Conservation (phyloP, 1,140 invertebrate species). For the Drosophila ogumai region DNA sequence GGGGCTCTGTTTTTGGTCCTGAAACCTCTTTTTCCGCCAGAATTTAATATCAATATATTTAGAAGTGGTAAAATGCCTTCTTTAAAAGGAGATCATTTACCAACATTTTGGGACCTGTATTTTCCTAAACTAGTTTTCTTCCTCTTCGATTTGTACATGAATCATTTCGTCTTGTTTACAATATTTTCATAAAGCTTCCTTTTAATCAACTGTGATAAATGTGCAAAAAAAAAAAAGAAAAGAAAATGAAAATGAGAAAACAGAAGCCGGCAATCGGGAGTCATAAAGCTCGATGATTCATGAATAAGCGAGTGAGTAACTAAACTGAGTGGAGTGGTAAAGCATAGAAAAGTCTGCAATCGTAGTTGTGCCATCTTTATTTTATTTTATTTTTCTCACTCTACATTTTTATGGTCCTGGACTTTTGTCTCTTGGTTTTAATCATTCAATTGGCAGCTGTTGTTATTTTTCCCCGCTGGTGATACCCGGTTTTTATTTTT, state of each 20-base stretch:
- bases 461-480: background rate
- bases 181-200: background rate
- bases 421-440: constrained; percentile 12
- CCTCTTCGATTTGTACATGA: background rate
- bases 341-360: constrained; percentile 10
- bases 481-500: background rate
- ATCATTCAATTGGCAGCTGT: constrained; percentile 14
- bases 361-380: constrained; percentile 3
- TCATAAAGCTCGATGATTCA: constrained; percentile 17
- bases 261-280: constrained; percentile 7
- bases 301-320: constrained; percentile 20
- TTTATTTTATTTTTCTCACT: constrained; percentile 5
- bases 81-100: background rate
- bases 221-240: background rate
- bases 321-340: background rate
- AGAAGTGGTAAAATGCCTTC: background rate
- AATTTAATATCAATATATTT: background rate
- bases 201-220: constrained; percentile 15
- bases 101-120: background rate
- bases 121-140: background rate
- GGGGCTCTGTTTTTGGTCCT: background rate
- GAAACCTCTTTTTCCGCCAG: background rate
- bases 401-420: constrained; percentile 1
- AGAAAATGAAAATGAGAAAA: background rate
- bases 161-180: constrained; percentile 12